Base-by-base conservation (phyloP, 2,888 invertebrate genomes). In the Isoperla grammatica region DNA sequence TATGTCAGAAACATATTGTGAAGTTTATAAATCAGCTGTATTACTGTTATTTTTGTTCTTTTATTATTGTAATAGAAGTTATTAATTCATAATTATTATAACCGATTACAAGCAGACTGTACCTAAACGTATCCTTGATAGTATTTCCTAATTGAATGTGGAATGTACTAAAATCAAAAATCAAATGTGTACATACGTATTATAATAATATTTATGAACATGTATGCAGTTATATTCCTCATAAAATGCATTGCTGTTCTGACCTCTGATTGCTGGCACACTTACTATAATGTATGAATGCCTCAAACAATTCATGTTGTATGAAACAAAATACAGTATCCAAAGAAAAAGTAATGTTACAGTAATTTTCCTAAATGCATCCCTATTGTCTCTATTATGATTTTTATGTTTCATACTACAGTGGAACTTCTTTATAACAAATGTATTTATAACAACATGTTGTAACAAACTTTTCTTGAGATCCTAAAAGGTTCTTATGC, bases 131-230 rank as follows among this genome's bases (percentile, higher is more conserved):
- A 59, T 42, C 37, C 23, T 9, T 56, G 13, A 17, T 17, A 42
- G 22, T 29, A 19, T 20, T 43, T 22, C 29, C 22, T 29, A 42
- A 42, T n/a, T 19, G 22, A 22, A 29, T 56, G 22, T 42, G 20
- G 6, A 56, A 56, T 45, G 23, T 42, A 58, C 37, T 45, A 29
- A 40, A 60, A 50, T 56, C 45, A 46, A 46, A 54, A 61, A 49
- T 17, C 50, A 57, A 50, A 39, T 50, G 57, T 61, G 60, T 60
- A 55, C 46, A 48, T 55, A 60, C 15, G 15, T 43, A 46, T 48
- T 56, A 59, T 49, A 40, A 40, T 58, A 39, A 35, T 58, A 46
- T 58, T 61, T 23, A 50, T 57, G 57, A 57, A 57, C 57, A 46
- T 57, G 57, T 57, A 57, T 57, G 35, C 42, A 58, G 48, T 49